Conservation (phyloP, 1,140 invertebrate genomes). For the Penaeus chinensis region DNA sequence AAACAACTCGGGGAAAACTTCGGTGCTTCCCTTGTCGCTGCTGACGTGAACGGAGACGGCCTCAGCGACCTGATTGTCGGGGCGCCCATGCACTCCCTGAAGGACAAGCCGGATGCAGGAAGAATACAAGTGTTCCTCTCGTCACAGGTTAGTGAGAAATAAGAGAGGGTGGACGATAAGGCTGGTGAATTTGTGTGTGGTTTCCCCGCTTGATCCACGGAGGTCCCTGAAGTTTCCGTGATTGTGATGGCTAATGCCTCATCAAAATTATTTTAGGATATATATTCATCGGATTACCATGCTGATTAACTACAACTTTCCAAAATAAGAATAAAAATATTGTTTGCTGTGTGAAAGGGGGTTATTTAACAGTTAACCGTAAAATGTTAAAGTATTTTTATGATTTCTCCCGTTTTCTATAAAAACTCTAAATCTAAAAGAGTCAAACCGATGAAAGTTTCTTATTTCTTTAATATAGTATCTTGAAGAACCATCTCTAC, state of each 20-base stretch:
- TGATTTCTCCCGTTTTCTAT: no score
- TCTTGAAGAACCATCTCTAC: no score
- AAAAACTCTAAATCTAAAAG: not conserved
- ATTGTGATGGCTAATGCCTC: not conserved
- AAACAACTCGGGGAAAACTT: constrained; percentile 82
- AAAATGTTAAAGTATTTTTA: no score
- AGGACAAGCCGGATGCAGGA: constrained; percentile 72
- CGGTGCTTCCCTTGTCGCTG: constrained; percentile 76
- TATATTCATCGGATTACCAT: not conserved
- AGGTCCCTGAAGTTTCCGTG: not conserved
- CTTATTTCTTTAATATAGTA: not conserved
- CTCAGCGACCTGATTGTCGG: constrained; percentile 81
- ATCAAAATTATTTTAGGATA: not conserved
- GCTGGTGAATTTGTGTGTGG: not conserved
- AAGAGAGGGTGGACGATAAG: not conserved
- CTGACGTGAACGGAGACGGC: constrained; percentile 80
- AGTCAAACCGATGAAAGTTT: not conserved
- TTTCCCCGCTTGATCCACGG: not conserved
- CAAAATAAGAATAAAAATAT: no score
- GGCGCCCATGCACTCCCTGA: constrained; percentile 77
- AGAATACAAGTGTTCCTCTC: constrained; percentile 74
- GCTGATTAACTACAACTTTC: no score
- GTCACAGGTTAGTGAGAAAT: constrained; percentile 56
- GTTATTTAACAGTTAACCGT: no score
- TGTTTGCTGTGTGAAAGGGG: no score